Conservation (phyloP, 2,888 invertebrate species). For the Leptothorax acervorum region DNA sequence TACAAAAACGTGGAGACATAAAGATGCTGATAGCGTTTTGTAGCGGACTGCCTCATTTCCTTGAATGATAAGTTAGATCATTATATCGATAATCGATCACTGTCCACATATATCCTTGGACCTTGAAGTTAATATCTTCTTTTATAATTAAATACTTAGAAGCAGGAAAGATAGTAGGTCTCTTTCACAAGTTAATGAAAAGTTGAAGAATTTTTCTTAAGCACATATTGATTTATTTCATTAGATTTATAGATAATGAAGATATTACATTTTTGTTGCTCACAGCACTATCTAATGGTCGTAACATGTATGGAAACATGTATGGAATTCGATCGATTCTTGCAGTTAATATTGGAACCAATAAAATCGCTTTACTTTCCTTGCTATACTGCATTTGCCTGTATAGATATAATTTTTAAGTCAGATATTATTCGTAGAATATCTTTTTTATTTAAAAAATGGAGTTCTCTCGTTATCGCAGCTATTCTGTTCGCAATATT, state of each 20-base stretch:
- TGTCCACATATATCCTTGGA: slow-evolving; percentile 7
- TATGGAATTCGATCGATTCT: not conserved
- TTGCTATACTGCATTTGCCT: not conserved
- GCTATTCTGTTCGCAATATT: not conserved
- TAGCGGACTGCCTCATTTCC: slow-evolving; percentile 13
- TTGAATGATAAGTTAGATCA: slow-evolving; percentile 32
- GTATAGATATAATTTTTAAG: not conserved
- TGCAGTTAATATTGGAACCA: not conserved
- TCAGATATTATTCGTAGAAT: not conserved
- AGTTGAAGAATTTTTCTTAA: not conserved
- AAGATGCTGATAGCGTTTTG: slow-evolving; percentile 30
- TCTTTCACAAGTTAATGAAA: not conserved
- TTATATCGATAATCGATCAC: slow-evolving; percentile 43
- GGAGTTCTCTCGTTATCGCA: not conserved
- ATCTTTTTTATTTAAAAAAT: not conserved
- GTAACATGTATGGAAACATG: not conserved
- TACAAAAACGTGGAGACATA: slow-evolving; percentile 14
- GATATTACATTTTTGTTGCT: not conserved
- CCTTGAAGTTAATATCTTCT: slow-evolving; percentile 20
- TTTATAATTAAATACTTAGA: slow-evolving; percentile 10
- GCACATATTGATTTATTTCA: not conserved
- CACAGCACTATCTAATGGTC: not conserved
- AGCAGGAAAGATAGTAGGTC: not conserved
- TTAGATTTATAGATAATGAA: not conserved
- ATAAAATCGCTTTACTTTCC: not conserved